phyloP scores from a whole-genome alignment of 2,888 invertebrate genomes.

The Teleogryllus oceanicus region DNA sequence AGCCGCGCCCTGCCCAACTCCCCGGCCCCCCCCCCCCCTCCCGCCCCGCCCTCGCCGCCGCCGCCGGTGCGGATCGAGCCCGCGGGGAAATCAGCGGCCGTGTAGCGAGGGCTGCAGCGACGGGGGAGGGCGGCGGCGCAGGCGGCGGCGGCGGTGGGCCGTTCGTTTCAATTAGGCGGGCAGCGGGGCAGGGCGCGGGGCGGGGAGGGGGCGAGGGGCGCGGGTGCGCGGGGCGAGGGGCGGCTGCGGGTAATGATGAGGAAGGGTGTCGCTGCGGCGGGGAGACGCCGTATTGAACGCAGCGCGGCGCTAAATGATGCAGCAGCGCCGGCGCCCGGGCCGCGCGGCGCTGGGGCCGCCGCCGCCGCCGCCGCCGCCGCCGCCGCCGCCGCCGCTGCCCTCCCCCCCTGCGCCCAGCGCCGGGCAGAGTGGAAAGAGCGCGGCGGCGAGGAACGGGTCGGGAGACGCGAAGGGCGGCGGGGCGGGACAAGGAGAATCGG shows the following conservation, averaged over 20 bases:
- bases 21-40: not conserved
- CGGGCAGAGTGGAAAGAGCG: too few species aligned
- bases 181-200: not conserved
- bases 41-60: not conserved
- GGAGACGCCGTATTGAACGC: slow-evolving; percentile 18
- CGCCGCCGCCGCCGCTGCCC: too few species aligned
- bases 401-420: too few species aligned
- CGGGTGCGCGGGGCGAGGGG: not conserved
- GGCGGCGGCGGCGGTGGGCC: not conserved
- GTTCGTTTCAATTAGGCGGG: slow-evolving; percentile 9
- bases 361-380: too few species aligned
- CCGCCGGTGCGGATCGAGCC: not conserved
- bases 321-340: not conserved
- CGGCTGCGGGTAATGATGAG: not conserved
- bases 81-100: slow-evolving; percentile 9
- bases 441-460: too few species aligned
- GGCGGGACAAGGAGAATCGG: too few species aligned
- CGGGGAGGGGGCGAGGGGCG: not conserved
- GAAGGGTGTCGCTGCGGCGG: slow-evolving; percentile 7
- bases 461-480: too few species aligned
- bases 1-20: not conserved
- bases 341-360: too few species aligned
- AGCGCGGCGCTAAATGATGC: slow-evolving; percentile 1
- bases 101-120: not conserved
- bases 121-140: not conserved